Percentiles rank a stretch among this genome's conserved stretches.
phyloP scores from a whole-genome alignment of 2,113 vertebrate genomes.

The Probosciger aterrimus region DNA sequence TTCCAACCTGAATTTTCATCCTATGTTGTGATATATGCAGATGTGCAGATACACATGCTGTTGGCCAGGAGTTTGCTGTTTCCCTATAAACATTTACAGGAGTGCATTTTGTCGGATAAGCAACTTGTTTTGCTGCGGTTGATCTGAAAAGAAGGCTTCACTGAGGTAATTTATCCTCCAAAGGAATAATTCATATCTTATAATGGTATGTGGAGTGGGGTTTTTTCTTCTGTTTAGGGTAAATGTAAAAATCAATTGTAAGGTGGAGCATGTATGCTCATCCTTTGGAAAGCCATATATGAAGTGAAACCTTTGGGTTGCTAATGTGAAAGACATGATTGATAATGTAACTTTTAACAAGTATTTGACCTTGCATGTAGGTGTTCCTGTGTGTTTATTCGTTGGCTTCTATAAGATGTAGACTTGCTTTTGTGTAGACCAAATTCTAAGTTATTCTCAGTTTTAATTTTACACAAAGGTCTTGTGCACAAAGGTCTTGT shows the following conservation, averaged over 20 bases:
- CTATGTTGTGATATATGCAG: not conserved
- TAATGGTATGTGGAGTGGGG: not conserved
- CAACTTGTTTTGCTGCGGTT: not conserved
- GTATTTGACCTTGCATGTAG: not conserved
- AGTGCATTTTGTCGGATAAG: not conserved
- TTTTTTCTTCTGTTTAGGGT: not conserved
- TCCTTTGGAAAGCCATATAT: not conserved
- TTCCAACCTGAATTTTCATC: not conserved
- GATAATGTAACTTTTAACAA: not conserved
- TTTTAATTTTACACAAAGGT: not conserved
- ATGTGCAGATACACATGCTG: rapidly evolving
- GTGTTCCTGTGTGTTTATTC: not conserved
- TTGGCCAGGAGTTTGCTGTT: not conserved
- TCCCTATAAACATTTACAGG: not conserved
- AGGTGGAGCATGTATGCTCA: not conserved
- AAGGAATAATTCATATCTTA: not conserved
- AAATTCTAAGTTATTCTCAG: not conserved
- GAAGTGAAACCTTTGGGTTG: not conserved
- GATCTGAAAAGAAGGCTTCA: not conserved
- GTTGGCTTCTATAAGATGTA: not conserved
- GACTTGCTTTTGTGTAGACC: not conserved
- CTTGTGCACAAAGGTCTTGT: not conserved
- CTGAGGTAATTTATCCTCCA: not conserved
- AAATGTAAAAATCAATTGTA: not conserved
- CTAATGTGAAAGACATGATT: not conserved